Base-by-base conservation (phyloP, 2,888 invertebrate species). In the Schizaphis graminum region DNA sequence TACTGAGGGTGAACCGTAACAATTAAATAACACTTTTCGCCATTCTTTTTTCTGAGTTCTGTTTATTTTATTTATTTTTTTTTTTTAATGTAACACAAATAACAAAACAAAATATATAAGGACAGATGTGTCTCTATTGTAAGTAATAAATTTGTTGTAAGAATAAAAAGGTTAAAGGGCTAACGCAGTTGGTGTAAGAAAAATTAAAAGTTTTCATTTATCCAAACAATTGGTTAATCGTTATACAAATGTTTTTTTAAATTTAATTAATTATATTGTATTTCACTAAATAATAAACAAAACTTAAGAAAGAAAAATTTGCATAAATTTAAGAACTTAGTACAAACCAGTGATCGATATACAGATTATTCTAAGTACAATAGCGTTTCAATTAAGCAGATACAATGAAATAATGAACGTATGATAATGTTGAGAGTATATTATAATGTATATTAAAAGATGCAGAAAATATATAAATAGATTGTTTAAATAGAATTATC, bases 21-120 rank as follows among this genome's bases (percentile, higher is more conserved):
- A 93, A 93, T 89, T 93, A 93, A 84, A 93, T 90, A 93, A 93
- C 93, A 89, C 89, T 93, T 93, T 93, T 89, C 93, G 57, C 89
- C 41, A 56, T 90, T 90, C 61, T 84, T 88, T 91, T 91, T 93
- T 89, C 44, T 89, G 84, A 93, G 93, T 89, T 89, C 56, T 93
- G 56, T 84, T 77, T 93, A n/a, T 93, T 93, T 49, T n/a, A 89
- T 49, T 49, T 49, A 10, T 41, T 53, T 84, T 89, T 77, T 77
- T 56, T 35, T 89, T 84, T 93, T 44, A 89, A 77, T 84, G 24
- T n/a, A 56, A 84, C 89, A 93, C 44, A 92, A 92, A 88, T 86
- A 92, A 92, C 91, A 87, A 92, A 92, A 61, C 44, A 53, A 44
- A n/a, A 86, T 91, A 61, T 57, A 92, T 61, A 91, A 86, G 57